phyloP scores from a whole-genome alignment of 1,140 invertebrate genomes.

The Pseudomyrmex sp. region DNA sequence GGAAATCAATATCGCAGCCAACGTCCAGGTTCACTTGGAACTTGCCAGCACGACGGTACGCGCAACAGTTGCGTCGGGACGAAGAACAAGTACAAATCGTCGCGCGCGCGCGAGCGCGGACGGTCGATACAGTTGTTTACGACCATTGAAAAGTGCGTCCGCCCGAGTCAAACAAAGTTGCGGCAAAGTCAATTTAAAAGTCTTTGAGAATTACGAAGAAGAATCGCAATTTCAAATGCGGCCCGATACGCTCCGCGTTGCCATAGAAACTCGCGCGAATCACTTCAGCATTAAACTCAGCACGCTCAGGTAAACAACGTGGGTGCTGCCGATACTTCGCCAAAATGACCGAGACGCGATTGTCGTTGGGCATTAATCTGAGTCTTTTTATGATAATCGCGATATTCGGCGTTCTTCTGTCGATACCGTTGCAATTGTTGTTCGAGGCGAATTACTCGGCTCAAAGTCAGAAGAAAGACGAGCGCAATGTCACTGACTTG shows the following conservation, averaged over 20 bases:
- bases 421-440: conserved; percentile 76
- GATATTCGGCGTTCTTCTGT: conserved; percentile 78
- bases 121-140: conserved; percentile 4
- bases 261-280: conserved; percentile 13
- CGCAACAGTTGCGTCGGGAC: conserved; percentile 78
- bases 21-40: conserved; percentile 70
- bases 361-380: conserved; percentile 78
- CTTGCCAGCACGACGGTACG: conserved; percentile 66
- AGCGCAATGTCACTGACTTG: not conserved
- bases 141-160: conserved; percentile 29
- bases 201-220: not conserved
- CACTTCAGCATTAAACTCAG: not conserved
- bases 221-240: not conserved
- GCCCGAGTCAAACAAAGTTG: not conserved
- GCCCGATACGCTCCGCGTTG: not conserved
- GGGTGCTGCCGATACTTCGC: not conserved
- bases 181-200: not conserved
- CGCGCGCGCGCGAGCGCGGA: not conserved
- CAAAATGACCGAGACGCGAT: conserved; percentile 68
- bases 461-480: conserved; percentile 30
- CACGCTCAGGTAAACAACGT: conserved; percentile 16
- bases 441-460: conserved; percentile 74
- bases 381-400: conserved; percentile 75
- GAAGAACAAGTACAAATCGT: conserved; percentile 35
- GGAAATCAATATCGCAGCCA: conserved; percentile 78